phyloP scores from a whole-genome alignment of 1,140 invertebrate genomes.

The Andrena cerasifolii region DNA sequence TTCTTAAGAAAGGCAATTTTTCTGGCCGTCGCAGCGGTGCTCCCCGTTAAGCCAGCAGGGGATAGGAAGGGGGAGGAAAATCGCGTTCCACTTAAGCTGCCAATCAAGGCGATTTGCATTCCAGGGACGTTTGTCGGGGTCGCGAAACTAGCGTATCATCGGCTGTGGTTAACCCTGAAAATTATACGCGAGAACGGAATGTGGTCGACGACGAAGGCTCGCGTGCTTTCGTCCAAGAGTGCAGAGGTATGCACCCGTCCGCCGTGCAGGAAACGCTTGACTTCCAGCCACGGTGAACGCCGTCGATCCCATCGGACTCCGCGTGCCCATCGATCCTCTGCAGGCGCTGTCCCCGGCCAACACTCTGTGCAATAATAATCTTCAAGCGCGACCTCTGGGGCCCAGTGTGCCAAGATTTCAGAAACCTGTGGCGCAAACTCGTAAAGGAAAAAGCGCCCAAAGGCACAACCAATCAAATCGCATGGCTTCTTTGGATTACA shows the following conservation, averaged over 20 bases:
- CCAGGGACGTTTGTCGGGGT: slow-evolving; percentile 47
- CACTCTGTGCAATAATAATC: neutral
- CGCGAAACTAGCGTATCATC: slow-evolving; percentile 56
- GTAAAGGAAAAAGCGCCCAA: too few species aligned
- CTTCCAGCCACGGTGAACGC: slow-evolving; percentile 13
- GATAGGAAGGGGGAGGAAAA: neutral
- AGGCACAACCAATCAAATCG: too few species aligned
- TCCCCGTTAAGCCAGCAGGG: too few species aligned
- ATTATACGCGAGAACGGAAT: slow-evolving; percentile 63
- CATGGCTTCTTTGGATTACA: too few species aligned
- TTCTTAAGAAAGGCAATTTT: too few species aligned
- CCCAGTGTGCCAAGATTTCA: too few species aligned
- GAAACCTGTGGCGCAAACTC: too few species aligned
- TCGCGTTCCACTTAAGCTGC: slow-evolving; percentile 51
- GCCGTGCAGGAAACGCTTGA: slow-evolving; percentile 24
- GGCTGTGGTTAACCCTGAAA: slow-evolving; percentile 66
- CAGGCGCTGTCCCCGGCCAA: slow-evolving; percentile 10
- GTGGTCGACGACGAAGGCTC: slow-evolving; percentile 42
- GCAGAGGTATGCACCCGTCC: slow-evolving; percentile 8
- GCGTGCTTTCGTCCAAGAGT: slow-evolving; percentile 31
- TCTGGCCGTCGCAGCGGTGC: too few species aligned
- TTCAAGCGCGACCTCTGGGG: too few species aligned
- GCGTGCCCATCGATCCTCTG: neutral
- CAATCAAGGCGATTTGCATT: slow-evolving; percentile 65
- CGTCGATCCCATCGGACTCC: slow-evolving; percentile 8